Evolutionary conservation across 2,888 invertebrate species (phyloP), one percentile per base, ranked within the genome.

Genomic region (Plagiodera versicolora): DNA sequence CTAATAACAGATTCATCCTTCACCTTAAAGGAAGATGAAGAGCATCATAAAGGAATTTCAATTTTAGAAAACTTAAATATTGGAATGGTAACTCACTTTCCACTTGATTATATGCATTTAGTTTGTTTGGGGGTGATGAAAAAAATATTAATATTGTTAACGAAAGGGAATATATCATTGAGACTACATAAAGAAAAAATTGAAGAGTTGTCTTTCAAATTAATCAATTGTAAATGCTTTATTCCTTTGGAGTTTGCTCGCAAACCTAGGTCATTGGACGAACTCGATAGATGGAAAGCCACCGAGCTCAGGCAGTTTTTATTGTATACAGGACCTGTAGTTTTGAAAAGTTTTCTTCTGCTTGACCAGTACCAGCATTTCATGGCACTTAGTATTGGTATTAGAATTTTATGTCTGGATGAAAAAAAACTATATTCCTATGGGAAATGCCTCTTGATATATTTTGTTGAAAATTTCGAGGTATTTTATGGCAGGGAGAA

Each of bases 61-160:
- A 48, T 49, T 16, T 48, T 60, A 10, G n/a, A 32, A 44, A 20
- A 28, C 10, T 56, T 56, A 17, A 32, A 56, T 56, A 39, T 56
- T 39, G 60, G 56, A 4, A 18, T 60, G 47, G 53, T 60, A 4
- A 45, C 8, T 8, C 11, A 18, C 11, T 60, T 56, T 45, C 46
- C 52, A 9, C 14, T 51, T 3, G 60, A 60, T 35, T 56, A 56
- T 39, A 60, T n/a, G n/a, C n/a, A n/a, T n/a, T n/a, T n/a, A n/a
- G n/a, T n/a, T n/a, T n/a, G n/a, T n/a, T n/a, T n/a, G n/a, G n/a
- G n/a, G n/a, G n/a, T n/a, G n/a, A n/a, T n/a, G n/a, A 50, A 50
- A 30, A 50, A 50, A 50, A 50, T 18, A 11, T 50, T 50, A n/a
- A n/a, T 50, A 30, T n/a, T 50, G 16, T 17, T 50, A 14, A 50